Evolutionary conservation across 1,140 invertebrate species (phyloP).

Genomic region (Sesamia nonagrioides): DNA sequence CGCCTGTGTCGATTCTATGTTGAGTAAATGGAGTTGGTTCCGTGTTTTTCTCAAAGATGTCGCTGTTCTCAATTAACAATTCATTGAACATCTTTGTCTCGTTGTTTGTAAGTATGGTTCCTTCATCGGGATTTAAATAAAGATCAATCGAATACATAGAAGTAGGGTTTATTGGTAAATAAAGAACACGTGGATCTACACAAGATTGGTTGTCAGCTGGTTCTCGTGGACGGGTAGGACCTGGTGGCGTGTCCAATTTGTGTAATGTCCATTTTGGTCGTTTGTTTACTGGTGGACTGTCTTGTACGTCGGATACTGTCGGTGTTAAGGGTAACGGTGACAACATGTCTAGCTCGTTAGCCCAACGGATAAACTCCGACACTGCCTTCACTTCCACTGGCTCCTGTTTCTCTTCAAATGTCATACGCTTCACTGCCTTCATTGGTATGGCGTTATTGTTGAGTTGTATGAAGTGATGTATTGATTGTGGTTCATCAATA

Average conservation of each 20-base stretch:
- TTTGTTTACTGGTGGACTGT: neutral
- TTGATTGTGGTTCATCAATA: neutral
- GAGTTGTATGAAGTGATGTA: neutral
- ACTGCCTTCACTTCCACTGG: no score
- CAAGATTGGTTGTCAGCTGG: neutral
- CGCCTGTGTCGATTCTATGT: neutral
- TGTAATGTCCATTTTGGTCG: neutral
- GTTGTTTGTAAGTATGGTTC: neutral
- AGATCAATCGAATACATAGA: no score
- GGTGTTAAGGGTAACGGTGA: no score
- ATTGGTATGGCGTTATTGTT: neutral
- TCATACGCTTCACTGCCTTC: neutral
- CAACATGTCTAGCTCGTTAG: neutral
- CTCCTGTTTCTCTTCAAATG: neutral
- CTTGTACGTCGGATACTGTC: no score
- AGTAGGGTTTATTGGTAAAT: no score
- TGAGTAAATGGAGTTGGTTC: neutral
- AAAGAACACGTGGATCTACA: no score
- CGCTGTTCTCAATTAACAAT: neutral
- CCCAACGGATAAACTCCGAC: no score
- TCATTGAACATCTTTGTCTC: neutral
- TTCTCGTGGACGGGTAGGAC: neutral
- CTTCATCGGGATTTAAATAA: no score
- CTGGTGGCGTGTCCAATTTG: neutral
- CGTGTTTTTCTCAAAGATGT: neutral